Percentiles rank a stretch among this genome's conserved stretches.
phyloP scores from a whole-genome alignment of 2,113 vertebrate species.

The Hystrix cristata region DNA sequence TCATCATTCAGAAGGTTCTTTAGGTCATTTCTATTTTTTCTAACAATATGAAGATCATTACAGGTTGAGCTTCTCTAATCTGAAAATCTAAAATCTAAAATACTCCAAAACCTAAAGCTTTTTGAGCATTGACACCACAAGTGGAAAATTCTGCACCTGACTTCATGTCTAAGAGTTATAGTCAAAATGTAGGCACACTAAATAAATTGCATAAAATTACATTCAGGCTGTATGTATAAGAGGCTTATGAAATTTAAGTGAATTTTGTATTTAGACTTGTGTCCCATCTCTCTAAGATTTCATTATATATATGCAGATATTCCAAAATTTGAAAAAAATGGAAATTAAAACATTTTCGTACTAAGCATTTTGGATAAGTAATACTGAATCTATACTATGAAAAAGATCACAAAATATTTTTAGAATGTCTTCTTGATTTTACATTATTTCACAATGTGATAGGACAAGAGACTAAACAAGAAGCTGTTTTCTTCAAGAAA shows the following conservation, averaged over 20 bases:
- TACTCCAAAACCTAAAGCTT: background rate
- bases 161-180: background rate
- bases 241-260: background rate
- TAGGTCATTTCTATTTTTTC: conserved; percentile 5
- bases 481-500: conserved; percentile 29
- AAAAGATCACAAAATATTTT: conserved; percentile 40
- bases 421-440: conserved; percentile 3
- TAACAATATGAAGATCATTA: conserved; percentile 11
- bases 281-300: background rate
- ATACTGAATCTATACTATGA: background rate
- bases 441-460: background rate
- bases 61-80: background rate
- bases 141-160: background rate
- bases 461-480: background rate
- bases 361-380: background rate
- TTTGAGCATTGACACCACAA: background rate
- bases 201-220: background rate
- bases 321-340: background rate
- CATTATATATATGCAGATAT: background rate
- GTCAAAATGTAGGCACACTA: background rate
- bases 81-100: background rate
- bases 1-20: background rate
- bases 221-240: background rate
- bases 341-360: background rate
- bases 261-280: background rate